Conservation (phyloP, 2,113 vertebrate species). For the Suncus etruscus region DNA sequence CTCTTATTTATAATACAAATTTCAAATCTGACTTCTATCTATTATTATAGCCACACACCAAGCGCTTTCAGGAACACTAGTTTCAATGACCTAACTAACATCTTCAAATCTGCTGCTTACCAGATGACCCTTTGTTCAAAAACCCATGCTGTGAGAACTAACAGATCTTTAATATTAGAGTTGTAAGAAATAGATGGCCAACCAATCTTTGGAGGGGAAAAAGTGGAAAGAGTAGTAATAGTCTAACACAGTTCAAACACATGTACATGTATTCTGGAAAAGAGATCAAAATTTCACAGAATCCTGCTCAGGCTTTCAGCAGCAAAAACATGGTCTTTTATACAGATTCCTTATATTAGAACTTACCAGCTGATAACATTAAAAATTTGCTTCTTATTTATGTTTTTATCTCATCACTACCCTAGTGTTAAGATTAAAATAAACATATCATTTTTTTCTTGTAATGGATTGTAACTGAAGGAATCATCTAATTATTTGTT, state of each 20-base stretch:
- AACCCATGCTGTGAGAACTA: conserved; percentile 28
- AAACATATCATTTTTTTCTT: conserved; percentile 40
- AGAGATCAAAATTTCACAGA: background rate
- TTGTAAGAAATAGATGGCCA: background rate
- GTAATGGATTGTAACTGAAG: conserved; percentile 30
- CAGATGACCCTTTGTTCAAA: conserved; percentile 54
- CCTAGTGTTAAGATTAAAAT: conserved; percentile 44
- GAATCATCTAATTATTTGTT: background rate
- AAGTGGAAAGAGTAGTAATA: background rate
- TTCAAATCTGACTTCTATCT: conserved; percentile 50
- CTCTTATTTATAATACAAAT: conserved; percentile 47
- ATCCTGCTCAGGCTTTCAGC: background rate
- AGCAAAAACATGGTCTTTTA: background rate
- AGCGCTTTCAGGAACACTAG: conserved; percentile 27
- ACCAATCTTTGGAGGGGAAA: background rate
- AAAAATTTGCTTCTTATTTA: background rate
- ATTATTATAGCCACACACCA: conserved; percentile 35
- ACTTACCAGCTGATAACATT: background rate
- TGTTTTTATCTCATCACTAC: background rate
- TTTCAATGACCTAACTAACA: conserved; percentile 35
- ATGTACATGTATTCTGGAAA: background rate
- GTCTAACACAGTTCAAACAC: conserved; percentile 49
- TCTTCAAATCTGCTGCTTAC: conserved; percentile 43
- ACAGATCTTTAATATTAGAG: conserved; percentile 44
- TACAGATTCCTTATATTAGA: background rate